Evolutionary conservation across 2,113 vertebrate species (phyloP).

Genomic region (Cathartes aura): DNA sequence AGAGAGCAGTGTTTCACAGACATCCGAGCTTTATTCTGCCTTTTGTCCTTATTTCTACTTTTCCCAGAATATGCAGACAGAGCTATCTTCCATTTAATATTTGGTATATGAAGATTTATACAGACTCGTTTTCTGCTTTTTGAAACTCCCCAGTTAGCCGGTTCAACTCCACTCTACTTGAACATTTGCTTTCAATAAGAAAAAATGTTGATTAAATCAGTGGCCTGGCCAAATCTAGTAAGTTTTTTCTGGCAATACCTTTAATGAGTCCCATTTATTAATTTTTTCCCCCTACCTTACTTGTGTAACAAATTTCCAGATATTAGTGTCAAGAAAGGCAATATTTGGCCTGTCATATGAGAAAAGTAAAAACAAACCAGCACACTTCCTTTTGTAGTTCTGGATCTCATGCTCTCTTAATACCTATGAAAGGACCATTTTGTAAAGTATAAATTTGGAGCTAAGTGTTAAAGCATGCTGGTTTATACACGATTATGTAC

Average conservation of each 20-base stretch:
- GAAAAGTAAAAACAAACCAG: slow-evolving; percentile 62
- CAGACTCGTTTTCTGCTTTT: neutral
- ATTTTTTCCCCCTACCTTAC: slow-evolving; percentile 62
- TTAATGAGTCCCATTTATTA: slow-evolving; percentile 61
- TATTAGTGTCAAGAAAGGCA: slow-evolving; percentile 72
- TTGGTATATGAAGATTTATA: neutral
- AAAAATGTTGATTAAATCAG: slow-evolving; percentile 62
- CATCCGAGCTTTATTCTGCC: neutral
- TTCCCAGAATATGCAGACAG: neutral
- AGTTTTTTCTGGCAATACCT: slow-evolving; percentile 62
- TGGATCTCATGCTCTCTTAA: slow-evolving; percentile 63
- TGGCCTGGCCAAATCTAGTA: slow-evolving; percentile 32
- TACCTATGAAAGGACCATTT: slow-evolving; percentile 49
- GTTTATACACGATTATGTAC: neutral
- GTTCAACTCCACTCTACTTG: neutral
- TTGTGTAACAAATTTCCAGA: slow-evolving; percentile 69
- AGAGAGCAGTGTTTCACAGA: neutral
- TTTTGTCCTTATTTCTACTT: neutral
- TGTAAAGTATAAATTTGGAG: neutral
- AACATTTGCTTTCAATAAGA: slow-evolving; percentile 77
- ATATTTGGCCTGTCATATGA: slow-evolving; percentile 62
- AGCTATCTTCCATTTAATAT: neutral
- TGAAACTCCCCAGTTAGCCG: slow-evolving; percentile 6
- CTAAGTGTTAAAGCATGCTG: slow-evolving; percentile 12
- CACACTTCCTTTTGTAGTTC: slow-evolving; percentile 72